A percentile compares a stretch with the other conserved stretches of the same genome.
phyloP scores from a whole-genome alignment of 64 coral and sea anemone species.

The Dendrophyllia cribrosa region DNA sequence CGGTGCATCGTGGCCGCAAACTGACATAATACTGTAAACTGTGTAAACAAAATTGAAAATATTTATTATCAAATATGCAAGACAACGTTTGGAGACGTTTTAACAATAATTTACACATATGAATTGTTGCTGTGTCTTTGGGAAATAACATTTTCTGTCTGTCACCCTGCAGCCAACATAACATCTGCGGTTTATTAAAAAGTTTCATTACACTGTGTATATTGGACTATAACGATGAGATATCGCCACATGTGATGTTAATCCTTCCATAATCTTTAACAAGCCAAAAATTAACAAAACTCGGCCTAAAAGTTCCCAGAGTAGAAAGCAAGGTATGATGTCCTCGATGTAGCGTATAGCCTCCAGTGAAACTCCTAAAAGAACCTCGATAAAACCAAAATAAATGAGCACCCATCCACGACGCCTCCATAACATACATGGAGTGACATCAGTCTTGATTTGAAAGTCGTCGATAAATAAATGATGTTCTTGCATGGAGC shows the following conservation, averaged over 20 bases:
- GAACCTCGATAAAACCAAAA: constrained; percentile 23
- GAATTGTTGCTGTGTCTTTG: too few species aligned
- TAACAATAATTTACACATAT: too few species aligned
- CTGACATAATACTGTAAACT: too few species aligned
- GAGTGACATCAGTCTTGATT: constrained; percentile 1
- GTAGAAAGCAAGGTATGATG: not conserved
- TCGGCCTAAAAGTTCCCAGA: constrained; percentile 33
- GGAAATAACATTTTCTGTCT: too few species aligned
- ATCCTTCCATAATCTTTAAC: constrained; percentile 49
- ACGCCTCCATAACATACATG: not conserved
- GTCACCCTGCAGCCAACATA: too few species aligned
- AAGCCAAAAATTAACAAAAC: constrained; percentile 55
- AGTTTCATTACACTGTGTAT: constrained; percentile 27
- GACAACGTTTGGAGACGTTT: too few species aligned
- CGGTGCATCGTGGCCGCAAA: too few species aligned
- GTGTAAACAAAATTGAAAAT: too few species aligned
- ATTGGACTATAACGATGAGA: not conserved
- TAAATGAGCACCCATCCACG: constrained; percentile 8
- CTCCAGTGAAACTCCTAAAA: constrained; percentile 20
- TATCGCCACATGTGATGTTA: constrained; percentile 15
- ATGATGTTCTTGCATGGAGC: constrained; percentile 26
- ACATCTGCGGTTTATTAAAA: not conserved
- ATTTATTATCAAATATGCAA: too few species aligned
- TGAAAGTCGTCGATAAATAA: constrained; percentile 31
- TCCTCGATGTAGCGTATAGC: constrained; percentile 38